Base-by-base conservation (phyloP, 1,140 invertebrate genomes). In the Pomacea maculata region DNA sequence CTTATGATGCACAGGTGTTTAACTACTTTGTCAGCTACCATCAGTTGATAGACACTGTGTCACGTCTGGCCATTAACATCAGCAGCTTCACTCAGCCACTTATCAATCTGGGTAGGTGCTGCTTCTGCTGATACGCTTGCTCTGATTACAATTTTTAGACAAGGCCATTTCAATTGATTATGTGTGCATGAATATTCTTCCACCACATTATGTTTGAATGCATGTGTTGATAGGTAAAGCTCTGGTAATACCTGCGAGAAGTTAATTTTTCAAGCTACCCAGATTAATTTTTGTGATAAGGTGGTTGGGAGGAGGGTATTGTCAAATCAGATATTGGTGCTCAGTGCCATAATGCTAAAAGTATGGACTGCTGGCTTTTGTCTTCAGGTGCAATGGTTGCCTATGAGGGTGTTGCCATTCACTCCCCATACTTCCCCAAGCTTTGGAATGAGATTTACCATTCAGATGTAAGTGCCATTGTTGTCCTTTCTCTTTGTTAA, bases 11-110 rank as follows among this genome's bases (percentile, higher is more conserved):
- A 72, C 94, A 95, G 7, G 90, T 97, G 29, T 92, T 94, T 57
- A 94, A 95, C 74, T 97, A 95, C 89, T 97, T 95, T 88, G 90
- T 93, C 68, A 95, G 95, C 0, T 97, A 97, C 91, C 96, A 97
- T 88, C 94, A 94, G 75, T 94, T 97, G 70, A 94, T 97, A 84
- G 97, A 98, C 89, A 94, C 96, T 29, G 95, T 98, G 92, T 96
- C 96, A 90, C 93, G 97, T 25, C 93, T 98, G 82, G 96, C 96
- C 65, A 95, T 97, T 71, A 95, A 95, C 87, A 94, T 95, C 82
- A 95, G 96, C 83, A 95, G 94, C 84, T 94, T 96, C 91, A 95
- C 94, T 29, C 95, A 96, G 86, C 94, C 95, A 71, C 91, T 97
- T 70, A 94, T 97, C 80, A 95, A 94, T 86, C 90, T 97, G 72